Evolutionary conservation across 53 echinoderm and acorn worm genomes (phyloP).

Genomic region (Temnopleurus reevesii): DNA sequence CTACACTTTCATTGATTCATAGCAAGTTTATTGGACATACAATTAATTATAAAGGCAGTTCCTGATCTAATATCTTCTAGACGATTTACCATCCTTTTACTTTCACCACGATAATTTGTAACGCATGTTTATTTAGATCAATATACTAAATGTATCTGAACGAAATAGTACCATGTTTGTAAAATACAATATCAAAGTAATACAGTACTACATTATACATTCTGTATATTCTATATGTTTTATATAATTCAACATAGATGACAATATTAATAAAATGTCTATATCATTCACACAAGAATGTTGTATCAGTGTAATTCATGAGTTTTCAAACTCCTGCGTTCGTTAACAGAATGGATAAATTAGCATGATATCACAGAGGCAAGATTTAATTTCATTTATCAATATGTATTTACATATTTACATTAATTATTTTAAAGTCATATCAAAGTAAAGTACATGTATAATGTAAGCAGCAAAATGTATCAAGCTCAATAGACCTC

Average conservation of each 20-base stretch:
- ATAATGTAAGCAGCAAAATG: conserved; percentile 15
- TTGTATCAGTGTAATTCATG: too few relatives aligned
- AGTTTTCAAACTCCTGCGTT: background rate
- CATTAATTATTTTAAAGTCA: background rate
- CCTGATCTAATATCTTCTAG: background rate
- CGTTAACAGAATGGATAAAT: background rate
- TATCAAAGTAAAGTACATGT: background rate
- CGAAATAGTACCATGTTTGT: conserved; percentile 31
- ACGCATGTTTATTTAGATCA: background rate
- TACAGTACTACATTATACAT: conserved; percentile 16
- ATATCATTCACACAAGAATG: background rate
- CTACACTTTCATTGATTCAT: conserved; percentile 11
- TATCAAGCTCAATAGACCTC: background rate
- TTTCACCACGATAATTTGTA: background rate
- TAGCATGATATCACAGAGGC: background rate
- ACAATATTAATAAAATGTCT: background rate
- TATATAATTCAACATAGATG: background rate
- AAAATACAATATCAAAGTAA: conserved; percentile 1
- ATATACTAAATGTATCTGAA: background rate
- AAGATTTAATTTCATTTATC: background rate
- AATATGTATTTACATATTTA: conserved; percentile 25
- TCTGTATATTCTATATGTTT: background rate
- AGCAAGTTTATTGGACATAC: conserved; percentile 28
- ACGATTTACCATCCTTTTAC: too few relatives aligned
- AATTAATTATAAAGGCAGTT: conserved; percentile 16